Evolutionary conservation across 2,888 invertebrate species (phyloP).

Genomic region (Idaea straminata): DNA sequence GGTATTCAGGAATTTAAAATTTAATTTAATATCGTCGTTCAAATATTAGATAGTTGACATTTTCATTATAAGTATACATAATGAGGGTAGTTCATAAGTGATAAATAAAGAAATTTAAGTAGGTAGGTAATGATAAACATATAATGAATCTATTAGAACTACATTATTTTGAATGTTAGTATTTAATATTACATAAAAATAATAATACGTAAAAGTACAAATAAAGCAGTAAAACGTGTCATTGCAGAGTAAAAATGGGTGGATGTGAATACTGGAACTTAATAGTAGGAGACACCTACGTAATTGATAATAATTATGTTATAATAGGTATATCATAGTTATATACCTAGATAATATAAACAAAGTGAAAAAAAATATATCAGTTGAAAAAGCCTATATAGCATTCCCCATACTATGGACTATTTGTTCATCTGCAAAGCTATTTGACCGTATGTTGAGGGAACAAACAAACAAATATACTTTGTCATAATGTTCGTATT

Average conservation of each 20-base stretch:
- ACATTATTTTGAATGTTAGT: neutral
- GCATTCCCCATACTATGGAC: no score
- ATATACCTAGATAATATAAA: neutral
- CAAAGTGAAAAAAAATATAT: no score
- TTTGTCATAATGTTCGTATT: no score
- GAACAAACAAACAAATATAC: no score
- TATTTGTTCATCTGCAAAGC: no score
- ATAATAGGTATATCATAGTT: no score
- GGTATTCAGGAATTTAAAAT: constrained; percentile 13
- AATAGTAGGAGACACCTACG: neutral
- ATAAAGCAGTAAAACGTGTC: constrained; percentile 18
- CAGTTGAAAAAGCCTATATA: no score
- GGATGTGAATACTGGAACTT: neutral
- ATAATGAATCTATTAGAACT: neutral
- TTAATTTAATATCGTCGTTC: neutral
- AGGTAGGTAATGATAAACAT: neutral
- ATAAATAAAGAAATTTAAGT: constrained; percentile 5
- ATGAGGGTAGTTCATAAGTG: constrained; percentile 31
- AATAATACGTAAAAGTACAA: neutral
- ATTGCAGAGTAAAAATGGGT: constrained; percentile 32
- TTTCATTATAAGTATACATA: constrained; percentile 3
- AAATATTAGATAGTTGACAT: neutral
- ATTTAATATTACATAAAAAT: neutral
- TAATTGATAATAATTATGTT: neutral
- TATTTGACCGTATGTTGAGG: no score